Conservation (phyloP, 2,113 vertebrate species). For the Lophius piscatorius region DNA sequence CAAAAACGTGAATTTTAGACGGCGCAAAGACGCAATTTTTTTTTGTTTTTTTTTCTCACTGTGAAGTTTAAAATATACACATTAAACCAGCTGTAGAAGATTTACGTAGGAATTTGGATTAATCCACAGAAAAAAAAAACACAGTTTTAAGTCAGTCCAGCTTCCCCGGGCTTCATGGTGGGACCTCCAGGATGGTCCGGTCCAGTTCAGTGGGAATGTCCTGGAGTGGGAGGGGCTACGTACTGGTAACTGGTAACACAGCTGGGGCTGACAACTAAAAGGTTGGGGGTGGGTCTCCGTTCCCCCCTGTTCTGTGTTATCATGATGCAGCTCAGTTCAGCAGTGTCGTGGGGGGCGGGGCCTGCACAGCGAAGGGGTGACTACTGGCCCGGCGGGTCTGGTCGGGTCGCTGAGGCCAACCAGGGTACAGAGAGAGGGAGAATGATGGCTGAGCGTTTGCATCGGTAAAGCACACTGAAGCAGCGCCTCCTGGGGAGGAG, state of each 20-base stretch:
- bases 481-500: constrained; percentile 5
- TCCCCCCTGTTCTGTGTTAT: neutral
- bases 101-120: constrained; percentile 70
- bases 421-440: constrained; percentile 27
- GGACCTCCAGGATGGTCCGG: constrained; percentile 48
- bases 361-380: neutral
- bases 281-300: neutral
- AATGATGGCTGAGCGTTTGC: constrained; percentile 40
- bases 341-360: constrained; percentile 31
- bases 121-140: constrained; percentile 54
- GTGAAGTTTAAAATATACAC: constrained; percentile 70
- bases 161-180: constrained; percentile 53
- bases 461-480: constrained; percentile 20
- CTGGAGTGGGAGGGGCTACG: constrained; percentile 25
- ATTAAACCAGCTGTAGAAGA: constrained; percentile 61
- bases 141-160: constrained; percentile 72
- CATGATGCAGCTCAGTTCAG: constrained; percentile 11
- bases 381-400: neutral
- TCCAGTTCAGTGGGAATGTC: constrained; percentile 30
- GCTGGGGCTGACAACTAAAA: constrained; percentile 17
- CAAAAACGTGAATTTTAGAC: constrained; percentile 67
- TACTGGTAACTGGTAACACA: constrained; percentile 5
- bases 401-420: constrained; percentile 13
- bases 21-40: constrained; percentile 54
- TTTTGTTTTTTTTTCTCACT: constrained; percentile 34